Evolutionary conservation across 2,888 invertebrate genomes (phyloP), one percentile per base, ranked within the genome.

Genomic region (Plagiodera versicolora): DNA sequence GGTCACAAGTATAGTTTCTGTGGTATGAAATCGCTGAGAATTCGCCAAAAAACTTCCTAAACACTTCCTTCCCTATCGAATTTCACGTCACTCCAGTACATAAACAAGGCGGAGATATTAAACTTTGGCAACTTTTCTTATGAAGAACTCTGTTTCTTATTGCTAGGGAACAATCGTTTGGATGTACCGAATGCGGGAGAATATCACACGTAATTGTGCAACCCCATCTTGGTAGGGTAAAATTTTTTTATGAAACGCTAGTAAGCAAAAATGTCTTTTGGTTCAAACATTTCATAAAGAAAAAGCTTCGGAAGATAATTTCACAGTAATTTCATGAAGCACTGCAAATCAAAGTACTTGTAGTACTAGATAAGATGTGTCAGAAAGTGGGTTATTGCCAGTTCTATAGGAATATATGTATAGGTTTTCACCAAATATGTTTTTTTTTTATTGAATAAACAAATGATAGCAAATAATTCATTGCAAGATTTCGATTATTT

Each of bases 11-110:
- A 20, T 60, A 57, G 54, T 53, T 52, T 60, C 60, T 60, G 55
- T 30, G 39, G 49, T 51, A 51, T 56, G 55, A 58, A 52, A 64
- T 66, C 67, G 63, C 59, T 46, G 52, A 58, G 59, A 60, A 66
- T 65, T 63, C 63, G 60, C 60, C 62, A 58, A 64, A 64, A 66
- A 66, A 65, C 60, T 68, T 68, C 63, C 61, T 65, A 65, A 65
- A 62, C 60, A 61, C 66, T 67, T 64, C 67, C 61, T 20, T 51
- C 58, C 47, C 46, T 46, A 59, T 65, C 68, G 64, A 64, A 65
- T 67, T 67, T 64, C 8, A 39, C 39, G 39, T 68, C 67, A 68
- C 65, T 56, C 52, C 62, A 54, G 19, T 52, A 58, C 54, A 61
- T 68, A 68, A 68, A 68, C 68, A 68, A 66, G 64, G 65, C 56